A percentile compares a stretch with the other conserved stretches of the same genome.
Conservation (phyloP, 2,888 invertebrate genomes). For the Phyllotreta striolata region DNA sequence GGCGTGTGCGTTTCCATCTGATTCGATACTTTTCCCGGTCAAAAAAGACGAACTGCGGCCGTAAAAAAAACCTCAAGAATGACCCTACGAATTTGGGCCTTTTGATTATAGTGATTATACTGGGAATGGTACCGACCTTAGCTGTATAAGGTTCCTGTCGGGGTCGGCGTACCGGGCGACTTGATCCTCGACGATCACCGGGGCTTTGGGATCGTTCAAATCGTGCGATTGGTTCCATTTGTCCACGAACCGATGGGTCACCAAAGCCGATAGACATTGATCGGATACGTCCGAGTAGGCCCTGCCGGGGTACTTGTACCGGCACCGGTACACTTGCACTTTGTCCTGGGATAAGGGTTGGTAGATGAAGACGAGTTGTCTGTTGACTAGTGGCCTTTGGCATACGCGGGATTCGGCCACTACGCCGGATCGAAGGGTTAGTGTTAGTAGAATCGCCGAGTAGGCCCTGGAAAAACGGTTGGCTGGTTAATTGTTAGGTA, state of each 20-base stretch:
- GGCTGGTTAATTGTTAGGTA: too few species aligned
- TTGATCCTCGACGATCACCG: constrained; percentile 22
- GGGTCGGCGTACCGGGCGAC: constrained; percentile 12
- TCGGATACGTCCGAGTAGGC: constrained; percentile 28
- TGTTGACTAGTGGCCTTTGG: constrained; percentile 19
- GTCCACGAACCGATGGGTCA: constrained; percentile 20
- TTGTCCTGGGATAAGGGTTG: neutral
- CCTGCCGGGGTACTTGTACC: constrained; percentile 12
- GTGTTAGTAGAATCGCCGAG: neutral
- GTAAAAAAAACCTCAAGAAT: too few species aligned
- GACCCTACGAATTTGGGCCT: too few species aligned
- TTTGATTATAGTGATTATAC: too few species aligned
- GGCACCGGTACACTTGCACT: constrained; percentile 21
- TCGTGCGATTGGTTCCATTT: constrained; percentile 17
- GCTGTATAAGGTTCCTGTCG: constrained; percentile 14
- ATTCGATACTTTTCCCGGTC: too few species aligned
- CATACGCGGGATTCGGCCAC: neutral
- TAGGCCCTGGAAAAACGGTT: too few species aligned
- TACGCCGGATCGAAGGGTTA: too few species aligned
- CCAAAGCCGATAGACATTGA: constrained; percentile 24
- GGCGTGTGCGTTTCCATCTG: too few species aligned
- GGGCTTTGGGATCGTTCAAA: neutral
- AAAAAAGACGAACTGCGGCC: too few species aligned
- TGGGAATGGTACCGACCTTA: too few species aligned
- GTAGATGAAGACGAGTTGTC: constrained; percentile 21